phyloP scores from a whole-genome alignment of 1,140 invertebrate species.

The Drosophila mojavensis region DNA sequence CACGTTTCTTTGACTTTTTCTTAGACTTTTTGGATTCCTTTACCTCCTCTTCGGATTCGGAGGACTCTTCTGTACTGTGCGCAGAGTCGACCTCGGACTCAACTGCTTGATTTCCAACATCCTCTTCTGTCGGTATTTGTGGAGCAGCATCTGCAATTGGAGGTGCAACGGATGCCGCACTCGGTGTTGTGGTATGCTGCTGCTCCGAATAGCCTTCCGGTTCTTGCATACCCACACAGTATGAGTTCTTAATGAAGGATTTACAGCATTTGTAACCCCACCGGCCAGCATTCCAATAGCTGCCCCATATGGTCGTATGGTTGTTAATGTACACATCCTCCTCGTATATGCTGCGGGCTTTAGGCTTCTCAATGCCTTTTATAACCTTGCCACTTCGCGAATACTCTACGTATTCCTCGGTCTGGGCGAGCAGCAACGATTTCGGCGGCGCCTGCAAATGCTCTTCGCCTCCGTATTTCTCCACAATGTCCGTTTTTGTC shows the following conservation, averaged over 20 bases:
- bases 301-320: conserved; percentile 97
- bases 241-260: conserved; percentile 91
- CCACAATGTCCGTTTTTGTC: conserved; percentile 81
- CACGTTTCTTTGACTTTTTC: conserved; percentile 89
- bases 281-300: conserved; percentile 94
- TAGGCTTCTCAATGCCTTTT: conserved; percentile 93
- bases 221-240: conserved; percentile 84
- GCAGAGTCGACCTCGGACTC: conserved; percentile 76
- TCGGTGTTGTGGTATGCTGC: conserved; percentile 68
- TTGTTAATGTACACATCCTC: conserved; percentile 97
- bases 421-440: conserved; percentile 95
- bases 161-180: conserved; percentile 9
- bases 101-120: conserved; percentile 24
- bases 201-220: conserved; percentile 63
- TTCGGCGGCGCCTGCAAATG: conserved; percentile 94
- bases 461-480: conserved; percentile 90
- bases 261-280: conserved; percentile 99
- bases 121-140: conserved; percentile 16
- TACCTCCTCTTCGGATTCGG: conserved; percentile 72
- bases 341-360: conserved; percentile 93
- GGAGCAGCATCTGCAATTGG: conserved; percentile 21
- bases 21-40: conserved; percentile 87
- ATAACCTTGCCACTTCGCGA: conserved; percentile 94
- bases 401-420: conserved; percentile 98
- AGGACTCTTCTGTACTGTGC: conserved; percentile 54